Conservation (phyloP, 2,888 invertebrate genomes). For the Caenorhabditis virilis region DNA sequence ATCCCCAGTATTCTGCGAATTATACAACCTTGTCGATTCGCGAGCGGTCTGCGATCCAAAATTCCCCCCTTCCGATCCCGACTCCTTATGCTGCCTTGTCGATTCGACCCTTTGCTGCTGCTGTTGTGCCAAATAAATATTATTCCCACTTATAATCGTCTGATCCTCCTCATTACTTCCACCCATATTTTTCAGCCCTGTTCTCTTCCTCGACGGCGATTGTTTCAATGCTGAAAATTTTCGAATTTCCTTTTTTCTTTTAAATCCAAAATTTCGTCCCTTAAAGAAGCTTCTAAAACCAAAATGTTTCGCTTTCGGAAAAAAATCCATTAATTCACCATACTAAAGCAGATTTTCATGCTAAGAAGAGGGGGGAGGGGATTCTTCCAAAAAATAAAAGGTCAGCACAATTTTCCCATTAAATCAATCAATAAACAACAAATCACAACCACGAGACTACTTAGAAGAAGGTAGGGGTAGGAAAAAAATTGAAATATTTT, state of each 20-base stretch:
- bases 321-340: no score
- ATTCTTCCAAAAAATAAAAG: no score
- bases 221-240: conserved; percentile 57
- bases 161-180: conserved; percentile 23
- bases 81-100: conserved; percentile 11
- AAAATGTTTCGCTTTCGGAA: neutral
- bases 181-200: conserved; percentile 24
- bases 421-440: neutral
- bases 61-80: conserved; percentile 4
- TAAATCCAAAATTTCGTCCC: neutral
- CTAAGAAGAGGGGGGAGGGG: no score
- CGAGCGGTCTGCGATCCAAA: conserved; percentile 34
- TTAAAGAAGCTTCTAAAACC: neutral
- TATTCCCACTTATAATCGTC: conserved; percentile 4
- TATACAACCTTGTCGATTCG: conserved; percentile 30
- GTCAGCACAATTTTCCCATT: no score
- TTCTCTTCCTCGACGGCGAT: conserved; percentile 52
- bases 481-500: neutral
- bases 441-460: neutral
- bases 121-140: neutral
- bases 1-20: conserved; percentile 1
- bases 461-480: neutral
- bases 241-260: neutral
- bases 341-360: no score
- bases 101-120: conserved; percentile 21